Conservation (phyloP, 2,113 vertebrate species). For the Oryzias curvinotus region DNA sequence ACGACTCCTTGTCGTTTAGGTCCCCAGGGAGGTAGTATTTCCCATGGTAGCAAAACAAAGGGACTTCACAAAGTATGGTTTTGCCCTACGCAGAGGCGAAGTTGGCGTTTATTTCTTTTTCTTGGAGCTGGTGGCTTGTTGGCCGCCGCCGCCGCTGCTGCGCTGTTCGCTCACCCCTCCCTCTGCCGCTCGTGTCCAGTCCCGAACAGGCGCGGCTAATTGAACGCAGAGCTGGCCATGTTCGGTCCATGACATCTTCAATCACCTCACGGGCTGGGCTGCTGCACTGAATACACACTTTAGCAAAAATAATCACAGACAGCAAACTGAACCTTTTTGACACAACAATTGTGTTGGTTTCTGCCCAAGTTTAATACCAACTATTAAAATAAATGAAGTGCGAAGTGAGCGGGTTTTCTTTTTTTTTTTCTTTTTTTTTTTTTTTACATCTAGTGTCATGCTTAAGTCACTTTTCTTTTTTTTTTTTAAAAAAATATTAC, state of each 20-base stretch:
- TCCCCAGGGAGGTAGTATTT: conserved; percentile 7
- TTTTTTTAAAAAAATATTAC: no score
- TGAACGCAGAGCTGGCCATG: conserved; percentile 62
- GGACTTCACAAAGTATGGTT: conserved; percentile 28
- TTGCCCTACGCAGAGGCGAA: conserved; percentile 43
- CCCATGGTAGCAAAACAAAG: conserved; percentile 18
- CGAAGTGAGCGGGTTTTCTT: no score
- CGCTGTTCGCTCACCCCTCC: conserved; percentile 60
- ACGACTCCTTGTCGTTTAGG: conserved; percentile 24
- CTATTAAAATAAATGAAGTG: no score
- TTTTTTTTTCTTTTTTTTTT: no score
- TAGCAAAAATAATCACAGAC: no score
- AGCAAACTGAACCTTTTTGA: no score
- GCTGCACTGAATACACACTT: no score
- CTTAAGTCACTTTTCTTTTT: no score
- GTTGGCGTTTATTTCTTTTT: conserved; percentile 65
- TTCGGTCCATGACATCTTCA: conserved; percentile 62
- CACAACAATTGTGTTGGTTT: no score
- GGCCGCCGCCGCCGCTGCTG: conserved; percentile 66
- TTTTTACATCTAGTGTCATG: no score
- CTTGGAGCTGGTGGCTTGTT: conserved; percentile 59
- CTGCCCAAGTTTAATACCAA: no score
- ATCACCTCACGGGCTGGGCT: conserved; percentile 20
- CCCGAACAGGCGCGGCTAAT: conserved; percentile 70
- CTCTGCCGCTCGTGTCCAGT: conserved; percentile 58